Conservation (phyloP, 2,888 invertebrate genomes). For the Plagodis pulveraria region DNA sequence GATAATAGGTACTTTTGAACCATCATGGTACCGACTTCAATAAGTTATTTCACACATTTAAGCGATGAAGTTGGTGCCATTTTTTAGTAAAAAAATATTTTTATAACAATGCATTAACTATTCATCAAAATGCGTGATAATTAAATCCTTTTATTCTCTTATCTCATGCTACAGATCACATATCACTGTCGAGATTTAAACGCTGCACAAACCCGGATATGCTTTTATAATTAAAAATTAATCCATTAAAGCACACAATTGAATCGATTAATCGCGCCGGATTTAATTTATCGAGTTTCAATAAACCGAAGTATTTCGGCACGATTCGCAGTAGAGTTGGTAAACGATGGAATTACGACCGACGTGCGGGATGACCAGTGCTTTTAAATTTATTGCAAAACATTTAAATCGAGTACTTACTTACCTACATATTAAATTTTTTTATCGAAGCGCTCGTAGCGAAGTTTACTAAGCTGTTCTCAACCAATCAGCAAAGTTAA, state of each 20-base stretch:
- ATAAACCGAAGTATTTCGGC: conserved; percentile 5
- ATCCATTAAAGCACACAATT: conserved; percentile 23
- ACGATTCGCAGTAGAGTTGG: conserved; percentile 4
- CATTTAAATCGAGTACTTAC: too few relatives aligned
- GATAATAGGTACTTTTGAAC: too few relatives aligned
- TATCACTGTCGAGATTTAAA: conserved; percentile 3
- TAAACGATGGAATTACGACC: not conserved
- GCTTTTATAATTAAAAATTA: conserved; percentile 21
- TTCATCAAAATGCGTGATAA: too few relatives aligned
- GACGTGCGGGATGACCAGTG: not conserved
- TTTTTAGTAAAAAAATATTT: too few relatives aligned
- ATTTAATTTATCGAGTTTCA: conserved; percentile 19
- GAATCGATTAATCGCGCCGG: conserved; percentile 22
- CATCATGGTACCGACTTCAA: too few relatives aligned
- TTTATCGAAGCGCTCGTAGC: too few relatives aligned
- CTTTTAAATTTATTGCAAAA: not conserved
- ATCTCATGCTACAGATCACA: not conserved
- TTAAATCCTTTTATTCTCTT: not conserved
- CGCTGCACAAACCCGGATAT: not conserved
- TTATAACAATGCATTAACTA: too few relatives aligned
- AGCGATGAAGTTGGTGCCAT: too few relatives aligned
- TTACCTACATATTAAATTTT: too few relatives aligned
- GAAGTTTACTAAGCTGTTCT: too few relatives aligned
- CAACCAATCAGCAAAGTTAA: too few relatives aligned
- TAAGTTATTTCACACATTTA: too few relatives aligned